phyloP scores from a whole-genome alignment of 2,888 invertebrate genomes.

The Tiliacea aurago region DNA sequence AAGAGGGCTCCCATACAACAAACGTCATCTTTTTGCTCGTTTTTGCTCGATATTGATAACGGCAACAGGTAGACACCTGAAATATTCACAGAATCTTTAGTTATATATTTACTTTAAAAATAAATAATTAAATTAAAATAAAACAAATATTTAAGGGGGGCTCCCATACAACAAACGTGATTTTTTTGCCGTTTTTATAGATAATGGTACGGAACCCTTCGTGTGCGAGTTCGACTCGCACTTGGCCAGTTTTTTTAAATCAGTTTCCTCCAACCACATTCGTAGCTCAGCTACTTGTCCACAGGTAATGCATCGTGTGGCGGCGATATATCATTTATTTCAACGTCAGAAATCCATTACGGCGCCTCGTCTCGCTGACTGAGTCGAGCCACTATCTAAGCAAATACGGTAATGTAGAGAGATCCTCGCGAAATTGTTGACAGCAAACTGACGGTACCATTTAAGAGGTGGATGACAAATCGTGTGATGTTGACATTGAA shows the following conservation, averaged over 20 bases:
- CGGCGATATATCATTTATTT: constrained; percentile 86
- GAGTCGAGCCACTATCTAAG: constrained; percentile 71
- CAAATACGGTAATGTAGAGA: constrained; percentile 80
- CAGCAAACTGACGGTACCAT: constrained; percentile 52
- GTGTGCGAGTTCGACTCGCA: too few species aligned
- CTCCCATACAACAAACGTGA: too few species aligned
- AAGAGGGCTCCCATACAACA: too few species aligned
- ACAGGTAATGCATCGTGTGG: constrained; percentile 80
- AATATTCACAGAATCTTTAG: too few species aligned
- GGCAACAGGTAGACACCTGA: too few species aligned
- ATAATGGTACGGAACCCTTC: too few species aligned
- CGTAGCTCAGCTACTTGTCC: constrained; percentile 63
- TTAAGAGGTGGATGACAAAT: constrained; percentile 53
- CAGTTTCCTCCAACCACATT: constrained; percentile 35
- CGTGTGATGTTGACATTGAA: constrained; percentile 12
- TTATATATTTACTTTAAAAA: too few species aligned
- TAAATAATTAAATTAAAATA: too few species aligned
- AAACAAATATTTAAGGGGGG: too few species aligned
- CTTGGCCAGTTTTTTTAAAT: background rate
- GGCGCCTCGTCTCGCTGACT: constrained; percentile 62
- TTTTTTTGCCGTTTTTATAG: too few species aligned
- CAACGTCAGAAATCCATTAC: constrained; percentile 87
- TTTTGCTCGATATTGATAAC: too few species aligned
- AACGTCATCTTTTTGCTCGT: too few species aligned
- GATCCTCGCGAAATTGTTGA: constrained; percentile 70